Conservation (phyloP, 2,888 invertebrate species). For the Cataglyphis cursor region DNA sequence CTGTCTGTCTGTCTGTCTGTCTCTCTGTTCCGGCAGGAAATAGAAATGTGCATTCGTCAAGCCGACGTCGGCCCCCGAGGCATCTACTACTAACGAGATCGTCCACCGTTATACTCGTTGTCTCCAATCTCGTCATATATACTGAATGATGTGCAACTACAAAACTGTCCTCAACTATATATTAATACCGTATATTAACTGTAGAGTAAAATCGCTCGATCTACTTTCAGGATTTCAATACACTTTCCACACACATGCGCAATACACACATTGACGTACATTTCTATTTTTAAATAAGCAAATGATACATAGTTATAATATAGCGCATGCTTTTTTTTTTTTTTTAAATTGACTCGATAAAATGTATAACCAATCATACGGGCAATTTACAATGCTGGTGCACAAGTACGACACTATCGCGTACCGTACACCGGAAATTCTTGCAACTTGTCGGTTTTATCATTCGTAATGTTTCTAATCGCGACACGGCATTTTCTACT, state of each 20-base stretch:
- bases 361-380: constrained; percentile 20
- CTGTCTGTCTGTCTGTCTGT: no score
- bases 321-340: background rate
- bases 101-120: constrained; percentile 50
- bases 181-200: background rate
- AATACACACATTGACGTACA: background rate
- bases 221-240: background rate
- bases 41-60: constrained; percentile 43
- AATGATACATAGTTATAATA: constrained; percentile 1
- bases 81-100: constrained; percentile 53
- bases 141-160: constrained; percentile 29
- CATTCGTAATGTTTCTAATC: constrained; percentile 32
- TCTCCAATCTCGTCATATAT: constrained; percentile 42
- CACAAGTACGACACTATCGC: constrained; percentile 18
- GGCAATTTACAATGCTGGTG: constrained; percentile 27
- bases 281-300: background rate
- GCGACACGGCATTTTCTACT: constrained; percentile 16
- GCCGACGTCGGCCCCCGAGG: constrained; percentile 14
- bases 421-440: constrained; percentile 32
- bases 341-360: constrained; percentile 26
- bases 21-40: constrained; percentile 46
- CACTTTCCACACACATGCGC: background rate
- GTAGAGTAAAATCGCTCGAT: constrained; percentile 4
- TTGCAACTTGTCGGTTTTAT: constrained; percentile 32
- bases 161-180: constrained; percentile 3